Evolutionary conservation across 37 sponge, comb jelly and placozoan genomes (phyloP), one percentile per base, ranked within the genome.

Genomic region (Oscarella lobularis): DNA sequence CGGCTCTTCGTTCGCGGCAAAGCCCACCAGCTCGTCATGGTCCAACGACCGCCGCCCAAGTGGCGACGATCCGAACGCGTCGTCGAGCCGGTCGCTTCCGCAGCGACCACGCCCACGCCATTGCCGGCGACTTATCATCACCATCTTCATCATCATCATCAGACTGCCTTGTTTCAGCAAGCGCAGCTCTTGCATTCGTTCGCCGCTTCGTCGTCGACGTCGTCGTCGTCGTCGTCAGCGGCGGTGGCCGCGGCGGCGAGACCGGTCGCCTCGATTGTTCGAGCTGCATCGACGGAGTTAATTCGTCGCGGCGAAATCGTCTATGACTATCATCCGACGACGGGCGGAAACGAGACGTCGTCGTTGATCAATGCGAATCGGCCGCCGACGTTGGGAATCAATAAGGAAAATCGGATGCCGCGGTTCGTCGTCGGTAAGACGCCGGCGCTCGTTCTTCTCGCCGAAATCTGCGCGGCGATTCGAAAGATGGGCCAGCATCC

Each of bases 101-200:
- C 60, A 27, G 14, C 60, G 20, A 48, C 14, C 60, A 48, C 14
- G 20, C 60, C 20, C 20, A 48, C 60, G 20, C 14, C 60, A 27
- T 48, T 48, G 60, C 60, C 60, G 20, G 60, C 60, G 20, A 48
- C 60, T 48, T n/a, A n/a, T n/a, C n/a, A n/a, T n/a, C n/a, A n/a
- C n/a, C n/a, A n/a, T n/a, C n/a, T n/a, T n/a, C n/a, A n/a, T n/a
- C n/a, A n/a, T n/a, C n/a, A n/a, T n/a, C n/a, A n/a, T n/a, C n/a
- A n/a, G n/a, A n/a, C n/a, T n/a, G n/a, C n/a, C n/a, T n/a, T n/a
- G n/a, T n/a, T n/a, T n/a, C n/a, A n/a, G n/a, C n/a, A n/a, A n/a
- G n/a, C n/a, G n/a, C n/a, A n/a, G n/a, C n/a, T n/a, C n/a, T n/a
- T n/a, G n/a, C n/a, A n/a, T n/a, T n/a, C n/a, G n/a, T n/a, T n/a